Conservation (phyloP, 1,140 invertebrate species). For the Vollenhovia emeryi region DNA sequence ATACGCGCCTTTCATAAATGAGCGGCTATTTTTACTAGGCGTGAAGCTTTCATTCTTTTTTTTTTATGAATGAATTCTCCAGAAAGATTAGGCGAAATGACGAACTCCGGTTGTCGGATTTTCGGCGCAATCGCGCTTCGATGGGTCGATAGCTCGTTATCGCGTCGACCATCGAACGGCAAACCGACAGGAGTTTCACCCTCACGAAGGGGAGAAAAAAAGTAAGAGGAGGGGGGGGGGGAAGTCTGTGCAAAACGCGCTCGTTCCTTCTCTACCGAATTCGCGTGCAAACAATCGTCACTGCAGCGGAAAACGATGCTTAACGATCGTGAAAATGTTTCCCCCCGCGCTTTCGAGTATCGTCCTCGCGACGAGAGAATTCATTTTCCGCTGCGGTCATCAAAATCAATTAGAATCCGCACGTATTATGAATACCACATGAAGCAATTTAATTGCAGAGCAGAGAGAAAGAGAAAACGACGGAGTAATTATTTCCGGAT, state of each 20-base stretch:
- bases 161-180: slow-evolving; percentile 33
- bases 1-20: no score
- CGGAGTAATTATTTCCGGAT: background rate
- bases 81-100: slow-evolving; percentile 47
- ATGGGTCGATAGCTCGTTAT: slow-evolving; percentile 50
- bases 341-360: slow-evolving; percentile 6
- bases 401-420: background rate
- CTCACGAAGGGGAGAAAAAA: background rate
- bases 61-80: slow-evolving; percentile 13
- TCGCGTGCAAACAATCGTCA: slow-evolving; percentile 51
- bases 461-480: background rate
- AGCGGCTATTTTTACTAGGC: no score
- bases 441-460: background rate
- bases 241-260: slow-evolving; percentile 59
- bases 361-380: slow-evolving; percentile 29
- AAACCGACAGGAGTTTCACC: slow-evolving; percentile 54
- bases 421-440: background rate
- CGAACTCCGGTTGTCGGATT: slow-evolving; percentile 16
- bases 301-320: slow-evolving; percentile 62
- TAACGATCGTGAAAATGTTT: slow-evolving; percentile 64
- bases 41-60: background rate
- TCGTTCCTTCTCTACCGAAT: slow-evolving; percentile 28
- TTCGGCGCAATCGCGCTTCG: slow-evolving; percentile 37
- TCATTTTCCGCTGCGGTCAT: background rate
- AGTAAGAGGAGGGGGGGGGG: slow-evolving; percentile 8